Evolutionary conservation across 2,113 vertebrate genomes (phyloP).

Genomic region (Conger conger): DNA sequence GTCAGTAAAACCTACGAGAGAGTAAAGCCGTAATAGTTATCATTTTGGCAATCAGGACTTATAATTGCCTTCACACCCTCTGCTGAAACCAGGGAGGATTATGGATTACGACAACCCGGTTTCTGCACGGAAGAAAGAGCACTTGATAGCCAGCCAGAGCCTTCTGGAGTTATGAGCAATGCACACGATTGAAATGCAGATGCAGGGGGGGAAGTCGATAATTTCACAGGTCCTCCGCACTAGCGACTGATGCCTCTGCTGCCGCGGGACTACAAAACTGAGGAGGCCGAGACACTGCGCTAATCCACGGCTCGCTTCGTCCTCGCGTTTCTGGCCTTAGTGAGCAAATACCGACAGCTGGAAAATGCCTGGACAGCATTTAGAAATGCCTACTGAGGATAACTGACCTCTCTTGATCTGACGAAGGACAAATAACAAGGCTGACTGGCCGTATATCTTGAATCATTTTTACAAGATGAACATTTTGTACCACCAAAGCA

Average conservation of each 20-base stretch:
- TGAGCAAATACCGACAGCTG: not conserved
- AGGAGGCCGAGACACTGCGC: not conserved
- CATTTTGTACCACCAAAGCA: too few species aligned
- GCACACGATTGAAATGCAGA: not conserved
- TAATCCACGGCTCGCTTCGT: not conserved
- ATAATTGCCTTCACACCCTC: slow-evolving; percentile 1
- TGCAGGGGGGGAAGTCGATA: not conserved
- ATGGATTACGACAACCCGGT: not conserved
- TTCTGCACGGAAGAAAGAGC: not conserved
- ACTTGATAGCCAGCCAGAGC: not conserved
- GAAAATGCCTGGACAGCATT: not conserved
- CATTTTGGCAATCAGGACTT: not conserved
- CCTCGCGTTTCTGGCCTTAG: not conserved
- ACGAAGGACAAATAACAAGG: too few species aligned
- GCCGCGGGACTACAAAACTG: not conserved
- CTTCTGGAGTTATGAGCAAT: not conserved
- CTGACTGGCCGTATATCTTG: too few species aligned
- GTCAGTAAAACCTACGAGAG: not conserved
- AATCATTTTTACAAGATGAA: too few species aligned
- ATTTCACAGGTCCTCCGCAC: not conserved
- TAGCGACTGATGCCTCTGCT: not conserved
- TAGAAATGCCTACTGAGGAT: not conserved
- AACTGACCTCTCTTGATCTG: not conserved
- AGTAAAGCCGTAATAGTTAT: not conserved
- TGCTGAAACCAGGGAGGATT: slow-evolving; percentile 12